Evolutionary conservation across 2,113 vertebrate species (phyloP).

Genomic region (Mormyrus lacerda): DNA sequence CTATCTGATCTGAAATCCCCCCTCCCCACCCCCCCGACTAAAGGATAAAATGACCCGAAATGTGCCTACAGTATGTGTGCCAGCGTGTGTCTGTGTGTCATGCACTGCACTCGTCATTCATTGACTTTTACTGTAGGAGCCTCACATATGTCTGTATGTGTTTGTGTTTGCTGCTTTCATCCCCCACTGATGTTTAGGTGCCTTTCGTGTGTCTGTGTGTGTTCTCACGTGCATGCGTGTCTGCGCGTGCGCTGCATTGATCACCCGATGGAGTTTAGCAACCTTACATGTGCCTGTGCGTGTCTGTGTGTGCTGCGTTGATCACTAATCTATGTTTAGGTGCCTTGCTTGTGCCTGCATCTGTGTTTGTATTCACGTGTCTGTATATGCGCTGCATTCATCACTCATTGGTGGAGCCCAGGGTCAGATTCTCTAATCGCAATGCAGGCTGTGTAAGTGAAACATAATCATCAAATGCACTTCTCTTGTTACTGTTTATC

Average conservation of each 20-base stretch:
- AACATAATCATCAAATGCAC: background rate
- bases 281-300: background rate
- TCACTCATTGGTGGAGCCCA: background rate
- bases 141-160: background rate
- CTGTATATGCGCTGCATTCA: no score
- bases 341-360: no score
- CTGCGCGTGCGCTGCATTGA: background rate
- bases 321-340: no score
- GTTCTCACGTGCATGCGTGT: background rate
- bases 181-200: background rate
- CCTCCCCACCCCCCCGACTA: background rate
- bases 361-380: no score
- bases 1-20: constrained; percentile 37
- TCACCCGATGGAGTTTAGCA: no score
- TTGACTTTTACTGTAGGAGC: background rate
- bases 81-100: background rate
- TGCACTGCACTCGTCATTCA: background rate
- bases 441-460: background rate
- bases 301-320: background rate
- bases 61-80: background rate
- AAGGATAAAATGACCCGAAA: constrained; percentile 26
- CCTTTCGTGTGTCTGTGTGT: background rate
- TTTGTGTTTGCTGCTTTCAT: background rate
- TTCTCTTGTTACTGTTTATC: background rate
- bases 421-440: background rate